Evolutionary conservation across 2,888 invertebrate genomes (phyloP), one percentile per base, ranked within the genome.

Genomic region (Euphydryas editha): DNA sequence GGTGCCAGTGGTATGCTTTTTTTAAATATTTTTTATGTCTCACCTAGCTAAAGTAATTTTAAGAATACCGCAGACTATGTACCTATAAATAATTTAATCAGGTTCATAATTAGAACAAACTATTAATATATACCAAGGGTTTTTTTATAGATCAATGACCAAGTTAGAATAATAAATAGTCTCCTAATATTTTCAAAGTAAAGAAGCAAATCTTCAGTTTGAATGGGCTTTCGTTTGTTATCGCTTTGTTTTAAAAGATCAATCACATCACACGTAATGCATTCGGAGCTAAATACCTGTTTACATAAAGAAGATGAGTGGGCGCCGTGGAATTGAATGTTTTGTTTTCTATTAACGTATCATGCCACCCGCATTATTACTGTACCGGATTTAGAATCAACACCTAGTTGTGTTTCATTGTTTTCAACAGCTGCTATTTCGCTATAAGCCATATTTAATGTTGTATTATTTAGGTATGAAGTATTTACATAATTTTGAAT

Each of bases 301-400:
- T 63, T 63, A 63, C n/a, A 39, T 17, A 30, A 30, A 51, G 42
- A 51, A 54, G 63, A 54, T 54, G 15, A 17, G 63, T 59, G 44
- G 30, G 18, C 20, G 20, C 57, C 49, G 30, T 17, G 17, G 54
- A 36, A 59, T 64, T 59, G 63, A 58, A 30, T 51, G 51, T 64
- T 59, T 58, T 58, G 46, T 58, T 21, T 58, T 30, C 15, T 7
- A 46, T 30, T 17, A 30, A 47, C 59, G 30, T 46, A 30, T 18
- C 47, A 8, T 18, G 59, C 20, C 42, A 21, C 47, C 20, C 36
- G 54, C 51, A 39, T 51, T 51, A 60, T 60, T 36, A 39, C 39
- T 39, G 37, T 30, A 51, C n/a, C 36, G 18, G 60, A 47, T 49
- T 59, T 59, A 47, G 59, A 59, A n/a, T 59, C 37, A 18, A 46